phyloP scores from a whole-genome alignment of 1,140 invertebrate genomes.

The Myzus persicae region DNA sequence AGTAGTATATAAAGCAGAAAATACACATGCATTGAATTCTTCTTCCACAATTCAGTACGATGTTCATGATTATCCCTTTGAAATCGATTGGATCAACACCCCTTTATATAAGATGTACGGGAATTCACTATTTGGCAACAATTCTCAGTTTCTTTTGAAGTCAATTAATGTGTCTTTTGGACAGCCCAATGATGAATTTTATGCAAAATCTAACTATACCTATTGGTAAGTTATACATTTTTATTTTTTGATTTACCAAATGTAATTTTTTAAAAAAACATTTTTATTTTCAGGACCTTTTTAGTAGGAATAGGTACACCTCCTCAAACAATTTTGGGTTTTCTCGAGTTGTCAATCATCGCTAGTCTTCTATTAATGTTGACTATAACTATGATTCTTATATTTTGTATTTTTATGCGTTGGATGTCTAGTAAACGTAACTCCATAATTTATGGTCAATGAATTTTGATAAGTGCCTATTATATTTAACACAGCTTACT shows the following conservation, averaged over 20 bases:
- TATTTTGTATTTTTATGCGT: conserved; percentile 52
- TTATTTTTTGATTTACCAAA: neutral
- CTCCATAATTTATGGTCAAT: conserved; percentile 46
- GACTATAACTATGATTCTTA: conserved; percentile 43
- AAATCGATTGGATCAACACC: conserved; percentile 28
- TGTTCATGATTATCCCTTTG: neutral
- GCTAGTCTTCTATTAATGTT: conserved; percentile 39
- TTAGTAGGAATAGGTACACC: conserved; percentile 41
- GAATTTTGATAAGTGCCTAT: neutral
- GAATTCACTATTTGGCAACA: neutral
- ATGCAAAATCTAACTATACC: conserved; percentile 44
- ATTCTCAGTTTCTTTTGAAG: neutral
- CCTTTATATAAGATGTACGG: conserved; percentile 34
- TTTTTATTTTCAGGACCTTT: conserved; percentile 37
- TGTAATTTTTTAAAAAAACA: neutral
- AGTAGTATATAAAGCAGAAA: conserved; percentile 34
- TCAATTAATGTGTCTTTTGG: conserved; percentile 47
- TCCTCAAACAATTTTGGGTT: conserved; percentile 25
- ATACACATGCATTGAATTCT: conserved; percentile 50
- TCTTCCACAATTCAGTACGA: conserved; percentile 43
- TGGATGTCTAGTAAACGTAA: conserved; percentile 55
- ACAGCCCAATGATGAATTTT: conserved; percentile 25
- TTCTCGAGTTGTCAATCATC: conserved; percentile 43
- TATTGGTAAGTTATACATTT: conserved; percentile 36
- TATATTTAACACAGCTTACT: neutral